These are phyloP conservation scores for Torymus texanus DNA, from an alignment of 2,888 invertebrate genomes.

Conservation along the genomic window DNA sequence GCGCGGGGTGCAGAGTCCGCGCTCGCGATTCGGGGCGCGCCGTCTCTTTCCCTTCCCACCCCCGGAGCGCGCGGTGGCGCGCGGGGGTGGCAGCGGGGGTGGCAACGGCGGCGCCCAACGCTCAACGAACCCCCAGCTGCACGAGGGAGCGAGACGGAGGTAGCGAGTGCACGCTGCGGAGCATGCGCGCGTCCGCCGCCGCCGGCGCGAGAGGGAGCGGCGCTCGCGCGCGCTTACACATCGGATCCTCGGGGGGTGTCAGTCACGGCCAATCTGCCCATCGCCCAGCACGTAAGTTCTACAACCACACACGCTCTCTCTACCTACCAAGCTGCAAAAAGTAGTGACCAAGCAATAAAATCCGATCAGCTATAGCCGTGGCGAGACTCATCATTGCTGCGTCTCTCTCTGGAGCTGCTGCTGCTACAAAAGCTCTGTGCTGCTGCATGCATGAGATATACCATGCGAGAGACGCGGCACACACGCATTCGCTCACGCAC, in stretches of 20 bases:
- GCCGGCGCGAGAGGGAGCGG: conserved; percentile 24
- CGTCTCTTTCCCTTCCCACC: no score
- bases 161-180: conserved; percentile 55
- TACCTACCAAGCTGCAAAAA: no score
- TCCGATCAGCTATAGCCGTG: no score
- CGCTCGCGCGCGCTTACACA: conserved; percentile 26
- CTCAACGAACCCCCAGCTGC: conserved; percentile 3
- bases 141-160: neutral
- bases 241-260: conserved; percentile 66
- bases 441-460: no score
- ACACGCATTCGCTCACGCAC: no score
- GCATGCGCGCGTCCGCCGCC: conserved; percentile 49
- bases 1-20: no score
- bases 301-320: conserved; percentile 11
- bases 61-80: neutral
- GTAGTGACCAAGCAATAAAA: no score
- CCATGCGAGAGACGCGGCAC: no score
- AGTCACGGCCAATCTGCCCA: conserved; percentile 74
- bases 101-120: neutral
- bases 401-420: no score
- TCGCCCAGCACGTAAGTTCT: conserved; percentile 74
- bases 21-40: no score
- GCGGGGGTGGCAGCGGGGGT: neutral
- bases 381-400: no score
- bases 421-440: no score